Conservation (phyloP, 2,113 vertebrate species). For the Mystacornis crossleyi region DNA sequence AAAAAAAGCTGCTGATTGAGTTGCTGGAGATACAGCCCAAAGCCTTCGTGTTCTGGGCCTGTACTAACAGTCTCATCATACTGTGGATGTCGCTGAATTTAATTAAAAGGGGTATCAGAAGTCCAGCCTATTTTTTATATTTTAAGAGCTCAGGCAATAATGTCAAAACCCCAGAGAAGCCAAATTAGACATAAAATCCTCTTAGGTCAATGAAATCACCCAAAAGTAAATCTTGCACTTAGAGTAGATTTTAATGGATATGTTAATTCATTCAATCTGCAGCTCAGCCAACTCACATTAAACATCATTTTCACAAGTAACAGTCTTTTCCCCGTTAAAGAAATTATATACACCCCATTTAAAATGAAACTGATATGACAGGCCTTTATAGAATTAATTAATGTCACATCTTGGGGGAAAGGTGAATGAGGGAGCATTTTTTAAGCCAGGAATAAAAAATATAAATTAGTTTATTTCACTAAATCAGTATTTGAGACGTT, state of each 20-base stretch:
- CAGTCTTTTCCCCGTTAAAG: background rate
- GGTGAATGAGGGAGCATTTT: background rate
- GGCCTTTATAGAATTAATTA: background rate
- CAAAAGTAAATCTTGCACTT: constrained; percentile 23
- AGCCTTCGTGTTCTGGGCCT: background rate
- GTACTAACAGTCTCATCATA: background rate
- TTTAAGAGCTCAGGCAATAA: background rate
- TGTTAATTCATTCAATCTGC: background rate
- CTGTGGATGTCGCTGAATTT: background rate
- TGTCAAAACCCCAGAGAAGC: background rate
- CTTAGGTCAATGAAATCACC: constrained; percentile 4
- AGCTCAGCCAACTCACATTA: background rate
- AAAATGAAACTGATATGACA: background rate
- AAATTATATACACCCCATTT: background rate
- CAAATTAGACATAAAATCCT: constrained; percentile 9
- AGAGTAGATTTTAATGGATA: background rate
- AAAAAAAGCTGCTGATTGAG: background rate
- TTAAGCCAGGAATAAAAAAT: background rate
- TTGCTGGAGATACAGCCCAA: background rate
- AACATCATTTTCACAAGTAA: background rate
- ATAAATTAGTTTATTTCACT: background rate
- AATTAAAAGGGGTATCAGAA: background rate
- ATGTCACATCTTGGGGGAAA: background rate
- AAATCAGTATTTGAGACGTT: background rate
- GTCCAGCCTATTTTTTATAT: background rate